These are phyloP conservation scores for Drosophila parthenogenetica DNA, from an alignment of 2,888 invertebrate genomes.

Conservation along the genomic window DNA sequence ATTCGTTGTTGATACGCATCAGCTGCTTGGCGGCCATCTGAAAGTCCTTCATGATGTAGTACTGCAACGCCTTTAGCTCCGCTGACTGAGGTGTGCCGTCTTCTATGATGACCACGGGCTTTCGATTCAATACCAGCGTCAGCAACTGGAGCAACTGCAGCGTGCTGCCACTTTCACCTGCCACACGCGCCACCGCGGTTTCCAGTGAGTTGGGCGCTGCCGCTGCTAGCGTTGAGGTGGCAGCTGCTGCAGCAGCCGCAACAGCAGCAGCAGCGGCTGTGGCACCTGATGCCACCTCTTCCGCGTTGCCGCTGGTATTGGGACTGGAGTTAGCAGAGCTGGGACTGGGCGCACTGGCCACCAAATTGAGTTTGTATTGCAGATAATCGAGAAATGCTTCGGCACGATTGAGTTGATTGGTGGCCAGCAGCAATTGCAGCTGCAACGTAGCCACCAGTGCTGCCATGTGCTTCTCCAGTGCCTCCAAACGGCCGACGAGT, in stretches of 20 bases:
- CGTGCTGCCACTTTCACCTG: conserved; percentile 68
- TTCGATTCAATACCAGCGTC: conserved; percentile 82
- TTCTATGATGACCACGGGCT: conserved; percentile 78
- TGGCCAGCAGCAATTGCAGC: conserved; percentile 81
- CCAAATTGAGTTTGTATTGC: conserved; percentile 76
- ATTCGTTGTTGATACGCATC: conserved; percentile 80
- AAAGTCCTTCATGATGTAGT: conserved; percentile 85
- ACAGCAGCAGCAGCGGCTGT: conserved; percentile 12
- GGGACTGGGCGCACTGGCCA: conserved; percentile 64
- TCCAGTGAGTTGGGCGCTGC: conserved; percentile 40
- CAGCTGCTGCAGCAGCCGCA: conserved; percentile 14
- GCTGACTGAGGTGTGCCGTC: conserved; percentile 83
- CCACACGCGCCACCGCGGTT: conserved; percentile 48
- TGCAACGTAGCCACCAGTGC: conserved; percentile 82
- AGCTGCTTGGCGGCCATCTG: conserved; percentile 85
- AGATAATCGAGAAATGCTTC: conserved; percentile 81
- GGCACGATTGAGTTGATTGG: conserved; percentile 84
- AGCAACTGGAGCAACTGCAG: conserved; percentile 81
- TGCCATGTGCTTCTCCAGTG: conserved; percentile 79
- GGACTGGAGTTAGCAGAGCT: conserved; percentile 50
- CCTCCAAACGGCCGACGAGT: conserved; percentile 76
- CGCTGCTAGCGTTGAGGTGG: conserved; percentile 45
- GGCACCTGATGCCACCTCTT: conserved; percentile 30
- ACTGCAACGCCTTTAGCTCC: conserved; percentile 84
- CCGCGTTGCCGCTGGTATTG: conserved; percentile 12